Evolutionary conservation across 2,113 vertebrate genomes (phyloP).

Genomic region (Peromyscus maniculatus): DNA sequence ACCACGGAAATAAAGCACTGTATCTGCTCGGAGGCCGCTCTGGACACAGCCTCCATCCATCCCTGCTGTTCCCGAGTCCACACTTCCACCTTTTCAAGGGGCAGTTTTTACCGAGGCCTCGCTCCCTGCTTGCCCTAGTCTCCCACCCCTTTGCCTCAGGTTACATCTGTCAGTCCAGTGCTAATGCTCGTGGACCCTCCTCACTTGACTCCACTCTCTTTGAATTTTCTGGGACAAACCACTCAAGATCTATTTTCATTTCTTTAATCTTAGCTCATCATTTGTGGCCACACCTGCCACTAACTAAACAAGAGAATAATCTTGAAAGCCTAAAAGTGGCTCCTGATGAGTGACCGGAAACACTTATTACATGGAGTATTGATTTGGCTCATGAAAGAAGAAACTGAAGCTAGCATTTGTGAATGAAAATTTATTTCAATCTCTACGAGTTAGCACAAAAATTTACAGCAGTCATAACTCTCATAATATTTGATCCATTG

Average conservation of each 20-base stretch:
- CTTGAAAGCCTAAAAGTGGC: background rate
- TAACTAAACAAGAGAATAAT: background rate
- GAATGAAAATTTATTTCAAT: conserved; percentile 3
- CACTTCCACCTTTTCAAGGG: background rate
- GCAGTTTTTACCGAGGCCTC: background rate
- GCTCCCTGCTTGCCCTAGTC: background rate
- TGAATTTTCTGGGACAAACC: background rate
- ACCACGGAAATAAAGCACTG: background rate
- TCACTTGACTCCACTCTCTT: background rate
- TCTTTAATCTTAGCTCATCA: background rate
- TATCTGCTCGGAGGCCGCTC: background rate
- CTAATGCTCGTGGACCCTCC: background rate
- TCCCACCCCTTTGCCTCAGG: background rate
- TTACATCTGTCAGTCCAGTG: background rate
- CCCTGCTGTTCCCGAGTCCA: background rate
- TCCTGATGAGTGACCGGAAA: background rate
- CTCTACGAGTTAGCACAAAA: conserved; percentile 20
- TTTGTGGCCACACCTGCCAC: background rate
- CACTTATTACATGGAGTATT: background rate
- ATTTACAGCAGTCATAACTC: background rate
- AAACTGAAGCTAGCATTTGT: background rate
- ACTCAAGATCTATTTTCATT: background rate
- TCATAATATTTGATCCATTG: background rate
- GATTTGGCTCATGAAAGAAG: background rate
- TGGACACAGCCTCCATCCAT: background rate